Evolutionary conservation across 2,113 vertebrate species (phyloP).

Genomic region (Strix aluco): DNA sequence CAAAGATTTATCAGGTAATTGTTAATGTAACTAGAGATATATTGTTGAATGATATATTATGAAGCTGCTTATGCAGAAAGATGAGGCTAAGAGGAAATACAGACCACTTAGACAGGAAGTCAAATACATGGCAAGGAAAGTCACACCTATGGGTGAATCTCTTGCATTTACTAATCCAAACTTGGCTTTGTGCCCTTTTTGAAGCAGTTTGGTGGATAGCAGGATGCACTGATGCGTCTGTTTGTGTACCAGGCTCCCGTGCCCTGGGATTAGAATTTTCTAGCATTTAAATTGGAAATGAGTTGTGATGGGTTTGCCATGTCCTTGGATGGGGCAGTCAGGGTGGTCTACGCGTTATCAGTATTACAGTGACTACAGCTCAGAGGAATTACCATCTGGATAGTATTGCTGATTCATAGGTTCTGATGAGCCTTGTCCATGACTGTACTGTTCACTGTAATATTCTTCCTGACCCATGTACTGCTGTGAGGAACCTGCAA

Average conservation of each 20-base stretch:
- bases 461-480: constrained; percentile 96
- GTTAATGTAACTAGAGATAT: not conserved
- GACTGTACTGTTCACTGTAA: constrained; percentile 93
- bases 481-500: constrained; percentile 91
- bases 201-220: not conserved
- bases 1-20: not conserved
- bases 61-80: not conserved
- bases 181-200: not conserved
- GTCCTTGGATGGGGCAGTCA: not conserved
- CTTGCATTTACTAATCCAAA: not conserved
- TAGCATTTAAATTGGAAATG: not conserved
- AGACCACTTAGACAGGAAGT: not conserved
- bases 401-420: constrained; percentile 94
- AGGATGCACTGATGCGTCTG: not conserved
- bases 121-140: not conserved
- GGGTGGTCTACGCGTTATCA: not conserved
- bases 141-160: not conserved
- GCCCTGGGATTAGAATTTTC: not conserved
- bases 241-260: not conserved
- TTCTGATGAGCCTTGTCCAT: constrained; percentile 88
- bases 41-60: not conserved
- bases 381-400: constrained; percentile 85
- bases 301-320: not conserved
- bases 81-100: not conserved
- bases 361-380: not conserved